Evolutionary conservation across 2,888 invertebrate genomes (phyloP), one percentile per base, ranked within the genome.

Genomic region (Eudasyphora cyanicolor): DNA sequence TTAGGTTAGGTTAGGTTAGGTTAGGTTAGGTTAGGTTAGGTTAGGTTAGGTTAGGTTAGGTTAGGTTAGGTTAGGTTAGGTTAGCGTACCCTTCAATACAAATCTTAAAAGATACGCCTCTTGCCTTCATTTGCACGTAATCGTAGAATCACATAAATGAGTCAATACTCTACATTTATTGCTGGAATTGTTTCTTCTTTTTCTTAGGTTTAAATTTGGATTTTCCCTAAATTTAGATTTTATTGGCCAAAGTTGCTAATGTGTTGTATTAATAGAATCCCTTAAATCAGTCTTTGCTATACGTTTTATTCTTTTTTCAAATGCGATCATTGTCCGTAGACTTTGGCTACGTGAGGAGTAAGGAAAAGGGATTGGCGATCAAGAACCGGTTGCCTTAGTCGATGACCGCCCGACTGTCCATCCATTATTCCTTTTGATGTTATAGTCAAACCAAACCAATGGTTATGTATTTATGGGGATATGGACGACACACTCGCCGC

Each of bases 201-300:
- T n/a, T n/a, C n/a, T 45, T 45, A n/a, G 45, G 45, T 6, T 6
- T 45, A n/a, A 14, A n/a, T n/a, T n/a, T 45, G n/a, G 45, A 45
- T n/a, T 45, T 45, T 45, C 45, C 45, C 45, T n/a, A 7, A 45
- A 45, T 45, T 45, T n/a, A 45, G 5, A 45, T 6, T 45, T 1
- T 45, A 51, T 51, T 21, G 24, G 8, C 51, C 21, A 49, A 49
- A 14, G 49, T n/a, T n/a, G n/a, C n/a, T n/a, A n/a, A n/a, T 35
- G n/a, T 62, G 7, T 67, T 19, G 21, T 67, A 67, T 67, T 42
- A 67, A 67, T 67, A 67, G 67, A 67, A 67, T 67, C 67, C 67
- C 24, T 42, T 67, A 42, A 35, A 67, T 67, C 38, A 67, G 21
- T 67, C 57, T 29, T 12, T 24, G 38, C n/a, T n/a, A n/a, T n/a